Evolutionary conservation across 2,797 vertebrate genomes (phyloP).

Genomic region (Myotis daubentonii): DNA sequence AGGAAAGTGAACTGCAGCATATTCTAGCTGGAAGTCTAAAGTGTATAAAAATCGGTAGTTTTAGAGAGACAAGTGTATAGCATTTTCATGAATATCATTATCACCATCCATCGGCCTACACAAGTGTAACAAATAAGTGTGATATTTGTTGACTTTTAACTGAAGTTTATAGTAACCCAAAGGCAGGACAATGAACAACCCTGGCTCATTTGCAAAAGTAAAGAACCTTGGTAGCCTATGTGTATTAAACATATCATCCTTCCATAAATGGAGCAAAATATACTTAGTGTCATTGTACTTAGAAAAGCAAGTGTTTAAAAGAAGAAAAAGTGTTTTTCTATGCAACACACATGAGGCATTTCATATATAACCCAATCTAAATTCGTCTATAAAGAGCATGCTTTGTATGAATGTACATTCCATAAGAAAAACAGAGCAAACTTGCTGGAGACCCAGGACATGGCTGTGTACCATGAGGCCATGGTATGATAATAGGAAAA

Average conservation of each 20-base stretch:
- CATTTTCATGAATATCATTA: background rate
- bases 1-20: constrained; percentile 63
- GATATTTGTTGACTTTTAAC: background rate
- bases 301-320: background rate
- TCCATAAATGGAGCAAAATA: background rate
- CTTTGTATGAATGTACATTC: background rate
- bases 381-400: background rate
- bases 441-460: background rate
- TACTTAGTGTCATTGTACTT: background rate
- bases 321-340: background rate
- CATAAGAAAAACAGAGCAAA: background rate
- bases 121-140: background rate
- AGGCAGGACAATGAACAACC: background rate
- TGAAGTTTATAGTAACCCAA: background rate
- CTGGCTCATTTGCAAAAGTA: background rate
- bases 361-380: background rate
- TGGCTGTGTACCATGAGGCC: background rate
- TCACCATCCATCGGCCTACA: background rate
- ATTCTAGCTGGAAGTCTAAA: constrained; percentile 28
- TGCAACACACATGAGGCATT: background rate
- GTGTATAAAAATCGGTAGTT: constrained; percentile 24
- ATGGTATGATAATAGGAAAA: background rate
- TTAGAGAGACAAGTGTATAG: background rate
- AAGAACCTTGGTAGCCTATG: background rate
- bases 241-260: background rate